Evolutionary conservation across 1,140 invertebrate genomes (phyloP).

Genomic region (Elymnias hypermnestra): DNA sequence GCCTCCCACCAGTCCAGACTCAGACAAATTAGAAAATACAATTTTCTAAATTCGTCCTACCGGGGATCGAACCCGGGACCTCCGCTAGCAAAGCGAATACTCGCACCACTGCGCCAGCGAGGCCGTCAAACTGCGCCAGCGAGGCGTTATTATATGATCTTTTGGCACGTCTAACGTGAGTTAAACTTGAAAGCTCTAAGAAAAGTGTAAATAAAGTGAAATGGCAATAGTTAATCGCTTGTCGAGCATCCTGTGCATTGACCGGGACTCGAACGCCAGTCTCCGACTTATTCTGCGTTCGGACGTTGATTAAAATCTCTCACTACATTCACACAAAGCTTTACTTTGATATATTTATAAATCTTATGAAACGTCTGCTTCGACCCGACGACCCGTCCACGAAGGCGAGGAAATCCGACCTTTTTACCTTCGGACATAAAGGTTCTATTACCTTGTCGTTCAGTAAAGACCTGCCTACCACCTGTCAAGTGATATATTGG

Average conservation of each 20-base stretch:
- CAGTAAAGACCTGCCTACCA: conserved; percentile 48
- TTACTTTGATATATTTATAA: conserved; percentile 73
- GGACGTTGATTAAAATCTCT: conserved; percentile 73
- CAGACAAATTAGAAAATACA: no score
- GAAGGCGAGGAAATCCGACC: conserved; percentile 23
- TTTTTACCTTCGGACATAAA: conserved; percentile 21
- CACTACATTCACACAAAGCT: conserved; percentile 65
- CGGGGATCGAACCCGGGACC: no score
- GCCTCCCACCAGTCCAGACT: no score
- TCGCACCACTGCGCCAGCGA: no score
- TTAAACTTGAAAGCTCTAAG: no score
- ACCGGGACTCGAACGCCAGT: conserved; percentile 37
- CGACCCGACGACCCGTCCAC: conserved; percentile 31
- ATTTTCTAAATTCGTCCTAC: no score
- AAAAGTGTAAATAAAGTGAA: not conserved
- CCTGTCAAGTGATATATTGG: conserved; percentile 74
- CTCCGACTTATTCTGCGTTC: conserved; percentile 37
- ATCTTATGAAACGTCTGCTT: conserved; percentile 56
- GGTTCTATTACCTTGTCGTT: conserved; percentile 32
- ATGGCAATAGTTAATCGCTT: not conserved
- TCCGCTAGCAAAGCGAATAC: no score
- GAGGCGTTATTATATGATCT: no score
- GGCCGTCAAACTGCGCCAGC: no score
- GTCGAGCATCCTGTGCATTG: conserved; percentile 35
- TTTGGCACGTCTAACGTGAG: no score